Percentiles rank a stretch among this genome's conserved stretches.
Conservation (phyloP, 2,888 invertebrate species). For the Eutolmus rufibarbis region DNA sequence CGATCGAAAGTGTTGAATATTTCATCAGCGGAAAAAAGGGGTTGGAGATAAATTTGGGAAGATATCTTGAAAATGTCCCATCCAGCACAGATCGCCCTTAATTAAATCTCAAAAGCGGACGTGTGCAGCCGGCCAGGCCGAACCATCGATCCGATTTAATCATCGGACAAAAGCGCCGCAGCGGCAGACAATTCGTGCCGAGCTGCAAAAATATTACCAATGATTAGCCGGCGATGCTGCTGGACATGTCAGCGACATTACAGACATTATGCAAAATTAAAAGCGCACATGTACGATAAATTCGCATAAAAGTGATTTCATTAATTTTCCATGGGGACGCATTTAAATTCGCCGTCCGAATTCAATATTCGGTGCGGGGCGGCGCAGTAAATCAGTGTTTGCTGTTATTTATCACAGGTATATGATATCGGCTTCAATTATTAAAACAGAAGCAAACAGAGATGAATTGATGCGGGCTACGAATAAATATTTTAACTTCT, state of each 20-base stretch:
- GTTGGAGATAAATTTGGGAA: not conserved
- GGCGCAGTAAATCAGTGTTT: constrained; percentile 31
- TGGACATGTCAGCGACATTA: constrained; percentile 20
- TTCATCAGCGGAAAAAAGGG: not conserved
- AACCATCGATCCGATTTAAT: constrained; percentile 17
- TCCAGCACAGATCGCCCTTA: constrained; percentile 5
- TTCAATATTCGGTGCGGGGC: constrained; percentile 15
- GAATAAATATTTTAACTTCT: constrained; percentile 31
- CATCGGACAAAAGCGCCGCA: not conserved
- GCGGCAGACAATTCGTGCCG: not conserved
- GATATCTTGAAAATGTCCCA: not conserved
- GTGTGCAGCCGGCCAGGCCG: not conserved
- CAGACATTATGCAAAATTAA: constrained; percentile 28
- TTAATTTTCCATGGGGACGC: constrained; percentile 28
- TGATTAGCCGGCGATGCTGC: constrained; percentile 16
- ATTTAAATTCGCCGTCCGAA: constrained; percentile 11
- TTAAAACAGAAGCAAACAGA: constrained; percentile 33
- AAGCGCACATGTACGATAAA: constrained; percentile 30
- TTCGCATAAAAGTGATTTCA: constrained; percentile 31
- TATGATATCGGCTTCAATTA: constrained; percentile 31
- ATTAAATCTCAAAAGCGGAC: constrained; percentile 25
- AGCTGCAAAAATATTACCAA: not conserved
- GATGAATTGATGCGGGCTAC: constrained; percentile 24
- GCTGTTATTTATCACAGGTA: constrained; percentile 35
- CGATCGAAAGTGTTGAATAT: not conserved